phyloP scores from a whole-genome alignment of 2,113 vertebrate genomes.

The Zingel zingel region DNA sequence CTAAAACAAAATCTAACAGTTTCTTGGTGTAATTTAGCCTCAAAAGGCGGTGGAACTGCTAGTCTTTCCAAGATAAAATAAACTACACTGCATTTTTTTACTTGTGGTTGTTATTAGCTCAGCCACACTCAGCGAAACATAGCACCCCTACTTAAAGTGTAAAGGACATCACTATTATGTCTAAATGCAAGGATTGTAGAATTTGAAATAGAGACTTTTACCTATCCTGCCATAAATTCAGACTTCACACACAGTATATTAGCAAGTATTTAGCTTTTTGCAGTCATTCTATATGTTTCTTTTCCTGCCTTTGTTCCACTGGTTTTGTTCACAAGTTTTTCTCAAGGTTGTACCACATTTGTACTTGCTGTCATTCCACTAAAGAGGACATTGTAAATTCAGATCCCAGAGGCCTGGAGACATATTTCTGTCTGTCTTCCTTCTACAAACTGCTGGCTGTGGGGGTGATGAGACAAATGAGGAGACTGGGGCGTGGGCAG shows the following conservation, averaged over 20 bases:
- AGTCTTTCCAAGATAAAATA: conserved; percentile 35
- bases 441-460: conserved; percentile 23
- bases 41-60: conserved; percentile 55
- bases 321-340: conserved; percentile 58
- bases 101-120: conserved; percentile 12
- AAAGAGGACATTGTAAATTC: conserved; percentile 60
- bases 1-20: background rate
- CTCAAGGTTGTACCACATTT: conserved; percentile 63
- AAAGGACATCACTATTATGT: background rate
- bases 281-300: conserved; percentile 10
- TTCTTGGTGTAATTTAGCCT: conserved; percentile 25
- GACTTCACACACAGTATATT: background rate
- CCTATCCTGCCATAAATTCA: background rate
- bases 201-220: background rate
- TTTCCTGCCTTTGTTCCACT: conserved; percentile 59
- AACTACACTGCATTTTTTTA: conserved; percentile 15
- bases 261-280: conserved; percentile 1
- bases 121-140: conserved; percentile 21
- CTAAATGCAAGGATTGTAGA: background rate
- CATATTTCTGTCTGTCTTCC: conserved; percentile 47
- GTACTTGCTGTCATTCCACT: conserved; percentile 34
- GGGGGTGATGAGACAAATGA: conserved; percentile 39
- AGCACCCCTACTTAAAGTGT: conserved; percentile 18
- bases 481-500: conserved; percentile 26
- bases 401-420: conserved; percentile 37